A percentile compares a stretch with the other conserved stretches of the same genome.
Evolutionary conservation across 2,888 invertebrate species (phyloP).

Genomic region (Epinotia demarniana): DNA sequence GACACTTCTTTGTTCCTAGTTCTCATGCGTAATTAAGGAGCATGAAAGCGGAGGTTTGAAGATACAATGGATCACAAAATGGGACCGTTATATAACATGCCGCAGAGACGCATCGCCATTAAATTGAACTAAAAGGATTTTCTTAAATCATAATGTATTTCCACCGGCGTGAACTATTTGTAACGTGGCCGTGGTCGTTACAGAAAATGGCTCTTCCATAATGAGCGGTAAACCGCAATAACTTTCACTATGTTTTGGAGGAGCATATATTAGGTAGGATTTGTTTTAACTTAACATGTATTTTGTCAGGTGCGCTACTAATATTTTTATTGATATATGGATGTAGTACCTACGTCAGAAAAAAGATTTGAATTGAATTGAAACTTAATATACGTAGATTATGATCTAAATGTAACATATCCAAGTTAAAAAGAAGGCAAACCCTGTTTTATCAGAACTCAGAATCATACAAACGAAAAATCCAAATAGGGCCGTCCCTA

Average conservation of each 20-base stretch:
- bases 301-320: background rate
- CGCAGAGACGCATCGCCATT: constrained; percentile 16
- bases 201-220: constrained; percentile 44
- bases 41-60: constrained; percentile 16
- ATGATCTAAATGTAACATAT: background rate
- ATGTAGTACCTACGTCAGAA: too few species aligned
- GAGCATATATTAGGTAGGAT: constrained; percentile 27
- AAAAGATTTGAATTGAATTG: too few species aligned
- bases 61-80: constrained; percentile 35
- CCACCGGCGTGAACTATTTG: constrained; percentile 15
- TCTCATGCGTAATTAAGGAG: constrained; percentile 15
- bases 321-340: background rate
- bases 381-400: background rate
- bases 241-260: constrained; percentile 50
- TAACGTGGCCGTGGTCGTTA: constrained; percentile 39
- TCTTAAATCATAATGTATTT: constrained; percentile 24
- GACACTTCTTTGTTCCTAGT: constrained; percentile 16
- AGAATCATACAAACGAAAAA: constrained; percentile 28
- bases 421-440: background rate
- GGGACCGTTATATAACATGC: constrained; percentile 24
- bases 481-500: constrained; percentile 59
- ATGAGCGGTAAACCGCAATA: constrained; percentile 45
- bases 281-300: background rate
- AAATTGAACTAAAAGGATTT: constrained; percentile 25
- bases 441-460: constrained; percentile 27